Evolutionary conservation across 1,140 invertebrate genomes (phyloP).

Genomic region (Cydia fagiglandana): DNA sequence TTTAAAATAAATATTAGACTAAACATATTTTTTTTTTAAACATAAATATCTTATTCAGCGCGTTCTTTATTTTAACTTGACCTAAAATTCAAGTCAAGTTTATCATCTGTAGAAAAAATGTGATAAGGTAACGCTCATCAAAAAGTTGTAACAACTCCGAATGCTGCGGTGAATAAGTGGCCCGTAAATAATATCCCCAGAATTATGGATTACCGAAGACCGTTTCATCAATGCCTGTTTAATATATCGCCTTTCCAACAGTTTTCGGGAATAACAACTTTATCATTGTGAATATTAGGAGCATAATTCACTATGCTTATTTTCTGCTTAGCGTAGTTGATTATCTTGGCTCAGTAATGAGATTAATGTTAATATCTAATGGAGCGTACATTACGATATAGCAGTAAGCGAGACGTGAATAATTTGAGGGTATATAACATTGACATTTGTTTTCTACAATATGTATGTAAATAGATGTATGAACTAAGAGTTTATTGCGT

Average conservation of each 20-base stretch:
- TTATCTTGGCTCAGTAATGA: slow-evolving; percentile 28
- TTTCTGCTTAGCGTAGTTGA: slow-evolving; percentile 26
- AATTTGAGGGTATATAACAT: not conserved
- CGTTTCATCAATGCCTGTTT: slow-evolving; percentile 46
- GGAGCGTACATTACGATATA: slow-evolving; percentile 1
- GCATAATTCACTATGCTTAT: slow-evolving; percentile 21
- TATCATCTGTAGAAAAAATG: not conserved
- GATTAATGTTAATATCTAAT: slow-evolving; percentile 30
- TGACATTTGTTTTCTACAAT: not conserved
- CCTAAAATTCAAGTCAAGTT: not conserved
- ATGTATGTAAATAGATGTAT: too few relatives aligned
- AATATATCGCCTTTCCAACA: slow-evolving; percentile 43
- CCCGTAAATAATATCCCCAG: slow-evolving; percentile 38
- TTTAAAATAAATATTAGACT: too few relatives aligned
- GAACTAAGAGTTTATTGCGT: not conserved
- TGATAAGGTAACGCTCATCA: slow-evolving; percentile 2
- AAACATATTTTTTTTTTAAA: too few relatives aligned
- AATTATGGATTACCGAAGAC: slow-evolving; percentile 47
- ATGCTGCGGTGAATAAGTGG: slow-evolving; percentile 34
- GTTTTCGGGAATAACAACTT: slow-evolving; percentile 44
- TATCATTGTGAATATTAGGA: slow-evolving; percentile 31
- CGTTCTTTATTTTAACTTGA: not conserved
- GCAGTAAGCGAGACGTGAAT: slow-evolving; percentile 8
- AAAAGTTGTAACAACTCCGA: slow-evolving; percentile 18
- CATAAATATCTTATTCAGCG: too few relatives aligned